Percentiles rank a stretch among this genome's conserved stretches.
phyloP scores from a whole-genome alignment of 1,140 invertebrate genomes.

The Phymorhynchus buccinoides region DNA sequence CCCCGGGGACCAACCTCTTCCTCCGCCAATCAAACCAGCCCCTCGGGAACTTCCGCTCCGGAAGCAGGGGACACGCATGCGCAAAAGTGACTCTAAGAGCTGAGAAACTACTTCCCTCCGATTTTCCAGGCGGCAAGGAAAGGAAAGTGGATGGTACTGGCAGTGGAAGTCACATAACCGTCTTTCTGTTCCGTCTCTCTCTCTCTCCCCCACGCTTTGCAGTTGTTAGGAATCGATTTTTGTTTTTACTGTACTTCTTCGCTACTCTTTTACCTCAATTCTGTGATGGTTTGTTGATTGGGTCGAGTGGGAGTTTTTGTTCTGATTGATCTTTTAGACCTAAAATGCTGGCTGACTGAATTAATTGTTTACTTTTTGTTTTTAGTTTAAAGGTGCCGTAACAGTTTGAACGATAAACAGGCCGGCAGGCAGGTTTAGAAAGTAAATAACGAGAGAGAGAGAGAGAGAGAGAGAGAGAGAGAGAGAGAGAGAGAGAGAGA shows the following conservation, averaged over 20 bases:
- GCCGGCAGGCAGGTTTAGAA: too few species aligned
- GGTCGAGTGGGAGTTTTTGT: too few species aligned
- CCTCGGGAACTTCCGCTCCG: constrained; percentile 25
- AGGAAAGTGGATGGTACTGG: too few species aligned
- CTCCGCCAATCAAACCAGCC: not conserved
- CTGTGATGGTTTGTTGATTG: too few species aligned
- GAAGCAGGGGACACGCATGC: constrained; percentile 26
- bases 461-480: not conserved
- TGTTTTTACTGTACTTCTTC: too few species aligned
- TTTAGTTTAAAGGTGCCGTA: too few species aligned
- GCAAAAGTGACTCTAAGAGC: constrained; percentile 20
- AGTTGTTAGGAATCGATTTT: not conserved
- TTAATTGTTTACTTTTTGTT: not conserved
- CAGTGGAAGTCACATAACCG: too few species aligned
- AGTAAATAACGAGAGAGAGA: not conserved
- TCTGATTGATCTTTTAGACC: too few species aligned
- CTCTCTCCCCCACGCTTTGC: not conserved
- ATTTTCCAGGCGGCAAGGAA: too few species aligned
- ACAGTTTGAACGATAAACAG: too few species aligned
- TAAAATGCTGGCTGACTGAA: too few species aligned
- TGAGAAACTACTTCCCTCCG: not conserved
- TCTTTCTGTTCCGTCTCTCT: not conserved
- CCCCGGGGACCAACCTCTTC: constrained; percentile 17
- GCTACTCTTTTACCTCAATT: too few species aligned
- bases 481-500: constrained; percentile 17